phyloP scores from a whole-genome alignment of 1,140 invertebrate genomes.

The Ostrea denselamellosa region DNA sequence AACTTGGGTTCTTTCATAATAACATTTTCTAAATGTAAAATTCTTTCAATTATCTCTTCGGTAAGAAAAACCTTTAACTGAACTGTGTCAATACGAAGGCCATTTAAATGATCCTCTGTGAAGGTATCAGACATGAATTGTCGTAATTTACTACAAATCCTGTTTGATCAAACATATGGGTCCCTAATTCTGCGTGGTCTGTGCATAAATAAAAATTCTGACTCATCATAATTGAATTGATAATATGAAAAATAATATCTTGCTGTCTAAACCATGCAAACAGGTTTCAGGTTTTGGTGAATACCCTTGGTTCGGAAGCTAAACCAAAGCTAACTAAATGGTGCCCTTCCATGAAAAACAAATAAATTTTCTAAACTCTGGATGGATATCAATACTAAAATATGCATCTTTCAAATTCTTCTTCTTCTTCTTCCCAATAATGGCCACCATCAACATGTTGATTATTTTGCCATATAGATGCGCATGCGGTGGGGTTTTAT shows the following conservation, averaged over 20 bases:
- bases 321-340: too few relatives aligned
- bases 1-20: background rate
- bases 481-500: too few relatives aligned
- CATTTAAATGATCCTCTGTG: background rate
- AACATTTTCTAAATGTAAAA: background rate
- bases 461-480: too few relatives aligned
- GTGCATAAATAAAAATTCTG: background rate
- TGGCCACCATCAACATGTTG: too few relatives aligned
- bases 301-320: too few relatives aligned
- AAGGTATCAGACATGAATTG: background rate
- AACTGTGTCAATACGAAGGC: background rate
- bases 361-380: too few relatives aligned
- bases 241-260: background rate
- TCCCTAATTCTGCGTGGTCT: background rate
- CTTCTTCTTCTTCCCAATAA: too few relatives aligned
- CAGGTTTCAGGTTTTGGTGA: constrained; percentile 17
- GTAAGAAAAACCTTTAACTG: background rate
- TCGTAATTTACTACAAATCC: background rate
- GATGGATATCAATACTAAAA: too few relatives aligned
- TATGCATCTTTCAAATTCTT: too few relatives aligned
- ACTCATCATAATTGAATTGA: background rate
- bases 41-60: background rate
- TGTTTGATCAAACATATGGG: background rate
- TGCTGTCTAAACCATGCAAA: background rate
- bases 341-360: too few relatives aligned